These are phyloP conservation scores for Clarias laeviceps DNA, from an alignment of 2,797 vertebrate genomes.

Conservation along the genomic window DNA sequence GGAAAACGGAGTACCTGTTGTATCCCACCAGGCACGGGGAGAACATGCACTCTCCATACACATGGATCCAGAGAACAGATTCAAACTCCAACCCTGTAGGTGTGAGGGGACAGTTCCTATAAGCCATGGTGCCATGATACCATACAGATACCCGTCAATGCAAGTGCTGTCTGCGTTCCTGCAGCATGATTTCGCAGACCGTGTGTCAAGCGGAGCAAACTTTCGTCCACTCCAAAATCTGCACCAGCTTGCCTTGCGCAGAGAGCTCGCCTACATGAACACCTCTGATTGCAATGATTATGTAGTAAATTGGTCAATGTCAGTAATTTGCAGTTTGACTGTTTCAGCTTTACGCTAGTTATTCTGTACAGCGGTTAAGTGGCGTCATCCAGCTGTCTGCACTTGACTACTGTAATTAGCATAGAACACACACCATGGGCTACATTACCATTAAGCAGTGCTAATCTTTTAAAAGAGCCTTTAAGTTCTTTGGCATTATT, in stretches of 20 bases:
- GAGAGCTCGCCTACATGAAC: constrained; percentile 20
- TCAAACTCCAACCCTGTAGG: too few species aligned
- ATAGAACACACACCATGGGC: constrained; percentile 19
- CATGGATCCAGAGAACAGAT: too few species aligned
- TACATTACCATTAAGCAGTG: constrained; percentile 14
- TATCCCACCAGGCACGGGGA: too few species aligned
- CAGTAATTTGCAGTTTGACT: constrained; percentile 43
- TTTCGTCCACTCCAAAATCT: neutral
- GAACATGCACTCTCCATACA: too few species aligned
- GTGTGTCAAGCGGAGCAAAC: constrained; percentile 15
- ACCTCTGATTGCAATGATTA: constrained; percentile 38
- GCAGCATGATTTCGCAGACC: neutral
- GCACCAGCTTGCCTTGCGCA: constrained; percentile 19
- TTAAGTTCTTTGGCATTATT: neutral
- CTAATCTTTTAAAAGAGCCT: neutral
- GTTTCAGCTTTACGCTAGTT: constrained; percentile 37
- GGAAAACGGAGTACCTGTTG: too few species aligned
- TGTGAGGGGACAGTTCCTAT: too few species aligned
- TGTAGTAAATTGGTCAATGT: constrained; percentile 42
- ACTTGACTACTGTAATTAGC: constrained; percentile 34
- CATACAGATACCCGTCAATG: neutral
- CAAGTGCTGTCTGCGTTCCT: neutral
- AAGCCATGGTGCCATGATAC: too few species aligned
- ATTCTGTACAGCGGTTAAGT: constrained; percentile 37
- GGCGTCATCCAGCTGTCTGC: constrained; percentile 43